Evolutionary conservation across 37 sponge, comb jelly and placozoan species (phyloP), one percentile per base, ranked within the genome.

Genomic region (Petrosia ficiformis): DNA sequence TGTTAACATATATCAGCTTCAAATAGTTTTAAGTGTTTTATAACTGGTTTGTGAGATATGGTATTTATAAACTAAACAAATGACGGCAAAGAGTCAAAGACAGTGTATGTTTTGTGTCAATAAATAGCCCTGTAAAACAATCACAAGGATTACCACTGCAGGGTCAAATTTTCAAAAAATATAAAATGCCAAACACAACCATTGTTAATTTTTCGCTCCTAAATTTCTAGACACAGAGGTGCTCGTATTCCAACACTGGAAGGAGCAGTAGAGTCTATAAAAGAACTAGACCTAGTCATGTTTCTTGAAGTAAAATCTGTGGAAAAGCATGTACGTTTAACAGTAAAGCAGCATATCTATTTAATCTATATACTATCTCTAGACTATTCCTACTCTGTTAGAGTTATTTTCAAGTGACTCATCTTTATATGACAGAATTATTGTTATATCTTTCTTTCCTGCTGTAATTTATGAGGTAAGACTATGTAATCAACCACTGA

Each of bases 401-500:
- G 39, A 71, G 25, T 58, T 85, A 36, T 85, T 85, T 39, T 44
- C 66, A n/a, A 68, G 56, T 22, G 34, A 33, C 3, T 70, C 74
- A 25, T 22, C 43, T 56, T 66, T 85, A 4, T 73, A 66, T 31
- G 30, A 64, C 6, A 39, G 73, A 11, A 66, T 85, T 16, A 70
- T 71, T 39, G 68, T 85, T 24, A 42, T 78, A 10, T 85, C 85
- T 10, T 85, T 85, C 73, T 78, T 44, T 3, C 85, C 79, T 21
- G 8, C 59, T 33, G 63, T 78, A 1, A 65, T 85, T 0, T 73
- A 78, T 40, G 66, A 78, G 85, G 85, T 85, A 43, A 42, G 43
- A 24, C n/a, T 2, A 16, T 59, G 39, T 63, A 32, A 30, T 63
- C 65, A n/a, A n/a, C n/a, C n/a, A n/a, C n/a, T n/a, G n/a, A n/a